These are phyloP conservation scores for Neoniphon sammara DNA, from an alignment of 2,797 vertebrate species.

Conservation along the genomic window DNA sequence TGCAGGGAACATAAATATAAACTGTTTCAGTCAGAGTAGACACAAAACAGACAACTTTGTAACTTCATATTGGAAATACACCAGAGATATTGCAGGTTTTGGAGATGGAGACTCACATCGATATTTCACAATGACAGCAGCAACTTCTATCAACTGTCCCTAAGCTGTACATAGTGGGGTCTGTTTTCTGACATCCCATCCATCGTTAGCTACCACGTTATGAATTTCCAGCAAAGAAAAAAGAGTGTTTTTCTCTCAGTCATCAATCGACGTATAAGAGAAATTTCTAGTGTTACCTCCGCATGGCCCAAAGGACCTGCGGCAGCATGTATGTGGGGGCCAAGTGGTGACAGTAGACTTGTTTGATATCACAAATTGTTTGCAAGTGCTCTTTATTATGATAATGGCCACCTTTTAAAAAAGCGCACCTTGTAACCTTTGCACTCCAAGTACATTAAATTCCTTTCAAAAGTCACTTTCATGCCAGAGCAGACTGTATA, in stretches of 20 bases:
- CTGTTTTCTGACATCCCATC: slow-evolving; percentile 56
- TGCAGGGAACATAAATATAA: slow-evolving; percentile 31
- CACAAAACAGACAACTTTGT: slow-evolving; percentile 36
- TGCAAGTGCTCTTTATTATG: slow-evolving; percentile 66
- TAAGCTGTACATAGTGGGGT: slow-evolving; percentile 32
- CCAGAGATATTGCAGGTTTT: slow-evolving; percentile 35
- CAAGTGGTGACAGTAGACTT: slow-evolving; percentile 25
- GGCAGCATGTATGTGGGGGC: not conserved
- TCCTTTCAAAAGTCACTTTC: slow-evolving; percentile 64
- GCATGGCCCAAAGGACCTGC: slow-evolving; percentile 44
- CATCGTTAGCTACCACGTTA: slow-evolving; percentile 65
- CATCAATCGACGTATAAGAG: slow-evolving; percentile 41
- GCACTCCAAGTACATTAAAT: slow-evolving; percentile 52
- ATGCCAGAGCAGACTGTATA: slow-evolving; percentile 60
- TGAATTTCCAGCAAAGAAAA: slow-evolving; percentile 39
- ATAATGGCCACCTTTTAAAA: slow-evolving; percentile 62
- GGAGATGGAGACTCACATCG: slow-evolving; percentile 21
- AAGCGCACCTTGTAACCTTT: slow-evolving; percentile 64
- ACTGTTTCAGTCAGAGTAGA: slow-evolving; percentile 38
- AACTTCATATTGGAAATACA: slow-evolving; percentile 39
- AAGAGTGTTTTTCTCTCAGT: slow-evolving; percentile 20
- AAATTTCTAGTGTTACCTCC: slow-evolving; percentile 40
- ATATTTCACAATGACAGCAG: slow-evolving; percentile 69
- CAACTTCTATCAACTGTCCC: slow-evolving; percentile 51
- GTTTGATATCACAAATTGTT: slow-evolving; percentile 60